Percentiles rank a stretch among this genome's conserved stretches.
Conservation (phyloP, 53 echinoderm and acorn worm species). For the Patiria pectinifera region DNA sequence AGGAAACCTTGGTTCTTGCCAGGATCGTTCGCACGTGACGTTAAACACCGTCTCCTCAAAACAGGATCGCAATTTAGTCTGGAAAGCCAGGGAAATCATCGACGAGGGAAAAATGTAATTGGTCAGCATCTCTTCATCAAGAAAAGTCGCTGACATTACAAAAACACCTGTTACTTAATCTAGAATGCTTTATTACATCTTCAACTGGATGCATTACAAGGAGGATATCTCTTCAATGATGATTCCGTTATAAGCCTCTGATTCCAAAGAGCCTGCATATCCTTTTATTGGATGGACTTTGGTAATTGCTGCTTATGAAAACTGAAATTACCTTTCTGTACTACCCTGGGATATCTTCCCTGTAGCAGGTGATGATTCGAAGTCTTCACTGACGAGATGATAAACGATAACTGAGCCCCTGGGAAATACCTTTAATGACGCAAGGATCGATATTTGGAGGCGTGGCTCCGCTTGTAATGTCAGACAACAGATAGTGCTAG, state of each 20-base stretch:
- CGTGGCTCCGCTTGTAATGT: background rate
- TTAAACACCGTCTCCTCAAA: no score
- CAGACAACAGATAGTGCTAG: background rate
- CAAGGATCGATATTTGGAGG: background rate
- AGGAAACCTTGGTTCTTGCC: no score
- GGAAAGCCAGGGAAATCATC: no score
- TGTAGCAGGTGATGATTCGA: background rate
- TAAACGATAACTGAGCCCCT: background rate
- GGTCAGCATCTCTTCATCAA: no score
- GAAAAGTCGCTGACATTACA: background rate
- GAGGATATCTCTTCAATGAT: background rate
- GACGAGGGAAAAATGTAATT: no score
- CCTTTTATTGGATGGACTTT: background rate
- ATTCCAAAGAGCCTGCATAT: background rate
- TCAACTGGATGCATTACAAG: background rate
- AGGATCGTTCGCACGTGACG: no score
- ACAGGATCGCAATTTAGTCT: no score
- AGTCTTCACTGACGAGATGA: background rate
- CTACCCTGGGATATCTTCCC: background rate
- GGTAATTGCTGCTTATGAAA: background rate
- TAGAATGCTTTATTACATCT: background rate
- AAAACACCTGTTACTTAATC: constrained; percentile 5
- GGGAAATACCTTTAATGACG: background rate
- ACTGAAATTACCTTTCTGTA: background rate
- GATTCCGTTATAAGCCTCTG: background rate